A percentile compares a stretch with the other conserved stretches of the same genome.
These are phyloP conservation scores for Xiphophorus birchmanni DNA, from an alignment of 2,797 vertebrate genomes.

Conservation along the genomic window DNA sequence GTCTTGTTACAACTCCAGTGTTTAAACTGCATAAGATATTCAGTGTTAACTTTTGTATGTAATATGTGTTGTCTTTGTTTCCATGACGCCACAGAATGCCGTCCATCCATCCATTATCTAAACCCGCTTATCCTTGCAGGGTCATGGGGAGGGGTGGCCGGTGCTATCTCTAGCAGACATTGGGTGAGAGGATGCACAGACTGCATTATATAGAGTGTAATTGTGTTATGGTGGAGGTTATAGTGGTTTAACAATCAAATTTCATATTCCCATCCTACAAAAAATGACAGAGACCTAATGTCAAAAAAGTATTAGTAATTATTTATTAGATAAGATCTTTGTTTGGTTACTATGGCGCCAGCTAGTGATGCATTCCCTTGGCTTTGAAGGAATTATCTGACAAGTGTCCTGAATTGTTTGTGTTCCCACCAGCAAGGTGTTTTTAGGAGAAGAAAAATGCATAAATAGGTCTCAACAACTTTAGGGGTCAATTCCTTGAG, in stretches of 20 bases:
- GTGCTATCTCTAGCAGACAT: not conserved
- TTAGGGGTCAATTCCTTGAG: constrained; percentile 49
- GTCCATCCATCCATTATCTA: too few relatives aligned
- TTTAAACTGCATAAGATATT: not conserved
- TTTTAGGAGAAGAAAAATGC: constrained; percentile 51
- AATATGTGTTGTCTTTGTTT: not conserved
- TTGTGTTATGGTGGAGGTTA: not conserved
- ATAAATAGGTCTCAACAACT: constrained; percentile 31
- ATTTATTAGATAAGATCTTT: not conserved
- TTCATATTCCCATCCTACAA: not conserved
- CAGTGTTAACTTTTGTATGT: not conserved
- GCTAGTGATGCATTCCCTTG: constrained; percentile 9
- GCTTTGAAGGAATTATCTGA: constrained; percentile 16
- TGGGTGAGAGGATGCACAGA: not conserved
- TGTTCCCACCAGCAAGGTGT: constrained; percentile 56
- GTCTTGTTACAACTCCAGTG: not conserved
- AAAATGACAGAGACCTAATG: not conserved
- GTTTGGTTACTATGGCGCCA: constrained; percentile 20
- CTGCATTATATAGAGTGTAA: not conserved
- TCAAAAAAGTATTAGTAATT: not conserved
- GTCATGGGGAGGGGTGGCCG: too few relatives aligned
- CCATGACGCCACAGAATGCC: not conserved
- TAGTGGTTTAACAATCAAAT: not conserved
- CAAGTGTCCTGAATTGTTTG: constrained; percentile 22
- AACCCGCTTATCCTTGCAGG: too few relatives aligned